A percentile compares a stretch with the other conserved stretches of the same genome.
These are phyloP conservation scores for Eurystomus gularis DNA, from an alignment of 2,113 vertebrate species.

Conservation along the genomic window DNA sequence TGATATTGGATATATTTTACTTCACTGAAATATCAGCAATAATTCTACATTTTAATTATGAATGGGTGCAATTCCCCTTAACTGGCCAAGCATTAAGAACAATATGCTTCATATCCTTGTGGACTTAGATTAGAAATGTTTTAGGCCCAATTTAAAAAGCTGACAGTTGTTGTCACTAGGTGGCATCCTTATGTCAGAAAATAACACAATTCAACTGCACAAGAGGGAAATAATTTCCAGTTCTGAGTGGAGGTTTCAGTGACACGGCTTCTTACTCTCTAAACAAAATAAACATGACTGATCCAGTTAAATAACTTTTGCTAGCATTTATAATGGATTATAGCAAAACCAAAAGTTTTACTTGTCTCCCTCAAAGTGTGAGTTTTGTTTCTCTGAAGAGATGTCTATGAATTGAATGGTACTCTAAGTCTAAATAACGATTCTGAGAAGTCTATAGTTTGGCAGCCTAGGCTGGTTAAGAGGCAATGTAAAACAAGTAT, in stretches of 20 bases:
- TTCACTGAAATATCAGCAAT: background rate
- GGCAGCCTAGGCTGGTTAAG: background rate
- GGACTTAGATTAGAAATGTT: background rate
- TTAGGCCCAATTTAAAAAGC: background rate
- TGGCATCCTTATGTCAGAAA: slow-evolving; percentile 51
- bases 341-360: background rate
- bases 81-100: background rate
- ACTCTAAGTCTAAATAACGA: background rate
- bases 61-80: background rate
- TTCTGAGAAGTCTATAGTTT: background rate
- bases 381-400: background rate
- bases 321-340: background rate
- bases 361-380: background rate
- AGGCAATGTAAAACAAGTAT: background rate
- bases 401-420: background rate
- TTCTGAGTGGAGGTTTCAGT: background rate
- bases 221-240: background rate
- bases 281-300: background rate
- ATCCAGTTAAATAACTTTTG: background rate
- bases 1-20: background rate
- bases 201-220: background rate
- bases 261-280: background rate
- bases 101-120: background rate
- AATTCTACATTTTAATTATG: background rate
- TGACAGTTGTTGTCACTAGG: slow-evolving; percentile 32